Percentiles rank a stretch among this genome's conserved stretches.
phyloP scores from a whole-genome alignment of 2,113 vertebrate genomes.

The Cochlearius cochlearius region DNA sequence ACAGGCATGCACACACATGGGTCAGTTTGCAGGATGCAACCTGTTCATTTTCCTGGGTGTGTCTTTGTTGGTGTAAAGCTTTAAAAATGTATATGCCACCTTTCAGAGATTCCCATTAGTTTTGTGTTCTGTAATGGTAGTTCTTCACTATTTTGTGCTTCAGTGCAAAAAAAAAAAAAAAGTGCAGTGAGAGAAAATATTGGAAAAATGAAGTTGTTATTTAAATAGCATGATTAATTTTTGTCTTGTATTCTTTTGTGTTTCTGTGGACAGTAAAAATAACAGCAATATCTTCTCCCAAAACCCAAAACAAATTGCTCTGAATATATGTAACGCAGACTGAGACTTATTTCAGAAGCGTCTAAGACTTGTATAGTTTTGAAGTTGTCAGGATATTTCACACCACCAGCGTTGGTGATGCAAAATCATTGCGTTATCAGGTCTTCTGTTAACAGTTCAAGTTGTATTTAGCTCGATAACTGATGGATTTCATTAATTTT shows the following conservation, averaged over 20 bases:
- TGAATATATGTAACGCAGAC: background rate
- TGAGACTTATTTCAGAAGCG: background rate
- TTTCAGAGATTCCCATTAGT: background rate
- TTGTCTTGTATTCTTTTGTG: background rate
- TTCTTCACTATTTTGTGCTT: background rate
- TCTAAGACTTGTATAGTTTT: background rate
- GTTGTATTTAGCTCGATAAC: background rate
- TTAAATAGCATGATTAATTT: background rate
- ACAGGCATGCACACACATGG: background rate
- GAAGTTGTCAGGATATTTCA: background rate
- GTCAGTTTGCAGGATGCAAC: background rate
- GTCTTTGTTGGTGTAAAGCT: background rate
- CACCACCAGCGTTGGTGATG: background rate
- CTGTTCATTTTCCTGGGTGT: background rate
- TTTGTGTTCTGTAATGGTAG: background rate
- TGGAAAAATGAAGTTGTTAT: background rate
- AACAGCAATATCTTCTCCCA: background rate
- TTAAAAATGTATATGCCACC: background rate
- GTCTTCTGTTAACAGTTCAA: background rate
- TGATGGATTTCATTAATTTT: background rate
- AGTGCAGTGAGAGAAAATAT: background rate
- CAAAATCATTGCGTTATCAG: background rate
- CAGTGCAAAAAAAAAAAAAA: background rate
- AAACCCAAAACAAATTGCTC: background rate
- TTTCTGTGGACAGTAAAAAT: background rate